Evolutionary conservation across 2,888 invertebrate species (phyloP), one percentile per base, ranked within the genome.

Genomic region (Minunthozetes semirufus): DNA sequence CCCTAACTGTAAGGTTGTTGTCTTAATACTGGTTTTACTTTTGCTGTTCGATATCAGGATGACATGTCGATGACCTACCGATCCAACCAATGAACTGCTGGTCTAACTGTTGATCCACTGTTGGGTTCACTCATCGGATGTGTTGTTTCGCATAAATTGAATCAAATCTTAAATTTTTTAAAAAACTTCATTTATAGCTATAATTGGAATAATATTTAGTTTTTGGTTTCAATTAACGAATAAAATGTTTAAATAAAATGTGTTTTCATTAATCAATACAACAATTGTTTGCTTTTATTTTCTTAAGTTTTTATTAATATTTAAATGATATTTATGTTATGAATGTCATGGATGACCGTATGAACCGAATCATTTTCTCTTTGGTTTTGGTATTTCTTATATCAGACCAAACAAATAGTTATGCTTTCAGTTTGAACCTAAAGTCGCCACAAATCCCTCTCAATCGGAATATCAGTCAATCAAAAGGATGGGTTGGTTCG

Each of bases 401-500:
- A 9, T 70, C 15, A 22, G 48, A 46, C 25, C 70, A 70, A 25
- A 48, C 46, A 17, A 9, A 19, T 68, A 15, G 70, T 70, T 70
- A 15, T 46, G 42, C 70, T 17, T 70, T 70, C 27, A 48, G 11
- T 27, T 17, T 38, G 11, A 46, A 70, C 48, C 15, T 48, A 46
- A 70, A 70, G 22, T n/a, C 25, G 25, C 9, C 46, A 48, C 48
- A 46, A 22, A 19, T 46, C 4, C 0, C 42, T 15, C 46, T 22
- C 70, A 70, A 70, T 27, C 42, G 70, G 17, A 70, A 70, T 22
- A 70, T 46, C 46, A 70, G 70, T 70, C 70, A 70, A 70, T 8
- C 22, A 4, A 74, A 68, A 29, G 74, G 72, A 72, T 75, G 75
- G 75, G 53, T 72, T n/a, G 75, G 75, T 29, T 53, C 71, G 19